phyloP scores from a whole-genome alignment of 2,113 vertebrate genomes.

The Cynoglossus semilaevis region DNA sequence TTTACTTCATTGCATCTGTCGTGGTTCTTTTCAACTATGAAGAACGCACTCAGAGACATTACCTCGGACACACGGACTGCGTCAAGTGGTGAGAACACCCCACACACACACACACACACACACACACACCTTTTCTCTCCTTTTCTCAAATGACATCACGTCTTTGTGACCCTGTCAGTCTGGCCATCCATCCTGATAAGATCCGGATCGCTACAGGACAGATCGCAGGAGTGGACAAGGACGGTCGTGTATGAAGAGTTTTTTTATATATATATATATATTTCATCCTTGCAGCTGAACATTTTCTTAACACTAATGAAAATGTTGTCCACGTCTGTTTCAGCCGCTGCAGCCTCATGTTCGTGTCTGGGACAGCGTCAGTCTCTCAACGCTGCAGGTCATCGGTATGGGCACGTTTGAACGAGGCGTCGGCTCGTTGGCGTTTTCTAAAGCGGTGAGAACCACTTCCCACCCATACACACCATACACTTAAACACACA shows the following conservation, averaged over 20 bases:
- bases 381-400: constrained; percentile 86
- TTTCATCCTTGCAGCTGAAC: constrained; percentile 34
- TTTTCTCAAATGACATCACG: too few species aligned
- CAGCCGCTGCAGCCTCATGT: constrained; percentile 94
- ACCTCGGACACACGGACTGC: constrained; percentile 95
- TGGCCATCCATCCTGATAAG: constrained; percentile 97
- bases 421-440: constrained; percentile 91
- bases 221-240: constrained; percentile 98
- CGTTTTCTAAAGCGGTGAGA: constrained; percentile 97
- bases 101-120: too few species aligned
- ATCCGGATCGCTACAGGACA: constrained; percentile 98
- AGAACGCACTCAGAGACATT: constrained; percentile 92
- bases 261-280: too few species aligned
- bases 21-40: constrained; percentile 96
- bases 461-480: not conserved
- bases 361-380: constrained; percentile 95
- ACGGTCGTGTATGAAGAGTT: constrained; percentile 83
- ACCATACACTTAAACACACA: too few species aligned
- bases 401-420: constrained; percentile 93
- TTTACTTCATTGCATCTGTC: constrained; percentile 95
- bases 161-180: constrained; percentile 69
- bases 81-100: constrained; percentile 88
- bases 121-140: too few species aligned
- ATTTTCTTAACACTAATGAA: not conserved
- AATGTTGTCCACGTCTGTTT: not conserved